These are phyloP conservation scores for Agrotis ipsilon DNA, from an alignment of 2,888 invertebrate genomes.

Conservation along the genomic window DNA sequence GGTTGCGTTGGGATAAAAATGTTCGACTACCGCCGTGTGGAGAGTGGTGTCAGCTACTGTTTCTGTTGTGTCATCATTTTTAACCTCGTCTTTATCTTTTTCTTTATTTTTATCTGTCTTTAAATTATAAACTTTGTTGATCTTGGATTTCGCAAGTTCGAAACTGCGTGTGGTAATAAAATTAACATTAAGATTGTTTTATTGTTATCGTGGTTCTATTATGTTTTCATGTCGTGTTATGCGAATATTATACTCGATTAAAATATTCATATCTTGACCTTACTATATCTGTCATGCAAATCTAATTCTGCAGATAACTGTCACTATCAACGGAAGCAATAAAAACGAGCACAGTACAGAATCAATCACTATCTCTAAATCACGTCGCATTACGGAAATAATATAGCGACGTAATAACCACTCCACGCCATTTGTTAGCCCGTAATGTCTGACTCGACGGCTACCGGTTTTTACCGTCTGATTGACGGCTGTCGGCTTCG, in stretches of 20 bases:
- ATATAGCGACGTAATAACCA: slow-evolving; percentile 69
- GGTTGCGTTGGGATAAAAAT: slow-evolving; percentile 74
- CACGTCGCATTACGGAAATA: slow-evolving; percentile 67
- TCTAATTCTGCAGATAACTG: slow-evolving; percentile 49
- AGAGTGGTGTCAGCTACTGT: slow-evolving; percentile 70
- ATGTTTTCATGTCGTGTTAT: slow-evolving; percentile 26
- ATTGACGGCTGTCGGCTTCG: slow-evolving; percentile 91
- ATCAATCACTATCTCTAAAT: slow-evolving; percentile 67
- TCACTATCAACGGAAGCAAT: slow-evolving; percentile 59
- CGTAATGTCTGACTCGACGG: slow-evolving; percentile 86
- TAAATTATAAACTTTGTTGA: background rate
- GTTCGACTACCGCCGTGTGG: slow-evolving; percentile 65
- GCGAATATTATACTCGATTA: slow-evolving; percentile 21
- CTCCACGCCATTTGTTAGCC: slow-evolving; percentile 87
- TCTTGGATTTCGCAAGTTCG: background rate
- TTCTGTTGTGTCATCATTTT: slow-evolving; percentile 54
- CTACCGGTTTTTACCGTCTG: slow-evolving; percentile 91
- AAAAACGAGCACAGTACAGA: slow-evolving; percentile 54
- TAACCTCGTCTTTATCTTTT: slow-evolving; percentile 12
- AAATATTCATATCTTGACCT: slow-evolving; percentile 40
- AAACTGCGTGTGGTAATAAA: slow-evolving; percentile 21
- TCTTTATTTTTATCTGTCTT: background rate
- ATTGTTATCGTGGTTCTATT: slow-evolving; percentile 24
- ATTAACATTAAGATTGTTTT: slow-evolving; percentile 26
- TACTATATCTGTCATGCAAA: slow-evolving; percentile 37